Evolutionary conservation across 2,888 invertebrate genomes (phyloP), one percentile per base, ranked within the genome.

Genomic region (Syritta pipiens): DNA sequence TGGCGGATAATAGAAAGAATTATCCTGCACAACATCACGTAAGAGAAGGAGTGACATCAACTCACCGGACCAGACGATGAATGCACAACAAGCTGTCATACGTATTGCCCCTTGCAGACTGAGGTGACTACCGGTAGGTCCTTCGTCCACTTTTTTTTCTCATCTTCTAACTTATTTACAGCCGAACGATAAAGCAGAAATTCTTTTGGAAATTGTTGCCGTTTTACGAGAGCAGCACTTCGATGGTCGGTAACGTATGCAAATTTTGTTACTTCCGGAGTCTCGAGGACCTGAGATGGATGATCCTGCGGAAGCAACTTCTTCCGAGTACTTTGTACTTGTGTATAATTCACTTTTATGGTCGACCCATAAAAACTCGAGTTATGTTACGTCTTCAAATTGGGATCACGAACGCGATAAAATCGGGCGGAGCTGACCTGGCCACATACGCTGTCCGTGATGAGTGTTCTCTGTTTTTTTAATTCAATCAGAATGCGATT

Each of bases 11-110:
- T 37, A 37, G 30, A 35, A 32, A 14, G 51, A 22, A 35, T 51
- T 51, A 32, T 51, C 32, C 60, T 48, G 19, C 26, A 24, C 60
- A 48, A 35, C 48, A 46, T 46, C 60, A 60, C 60, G 60, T 48
- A 60, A n/a, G 4, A 32, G 24, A 37, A 37, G n/a, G n/a, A 53
- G 4, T 35, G 57, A 59, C 44, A 59, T 59, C 44, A 30, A 24
- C 53, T 12, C 37, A 24, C 9, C 22, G 4, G 17, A 22, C 46
- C 10, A 17, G 19, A 24, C 22, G 6, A 32, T 35, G 46, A 32
- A 59, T 46, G 59, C 12, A 46, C 42, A 42, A 19, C 44, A 22
- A 9, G 44, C 28, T 40, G 28, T 20, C 57, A 30, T 44, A 44
- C 32, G 30, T 24, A 12, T 46, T 17, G 17, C 14, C 14, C 35